Base-by-base conservation (phyloP, 2,888 invertebrate genomes). In the Embidobia sp. region DNA sequence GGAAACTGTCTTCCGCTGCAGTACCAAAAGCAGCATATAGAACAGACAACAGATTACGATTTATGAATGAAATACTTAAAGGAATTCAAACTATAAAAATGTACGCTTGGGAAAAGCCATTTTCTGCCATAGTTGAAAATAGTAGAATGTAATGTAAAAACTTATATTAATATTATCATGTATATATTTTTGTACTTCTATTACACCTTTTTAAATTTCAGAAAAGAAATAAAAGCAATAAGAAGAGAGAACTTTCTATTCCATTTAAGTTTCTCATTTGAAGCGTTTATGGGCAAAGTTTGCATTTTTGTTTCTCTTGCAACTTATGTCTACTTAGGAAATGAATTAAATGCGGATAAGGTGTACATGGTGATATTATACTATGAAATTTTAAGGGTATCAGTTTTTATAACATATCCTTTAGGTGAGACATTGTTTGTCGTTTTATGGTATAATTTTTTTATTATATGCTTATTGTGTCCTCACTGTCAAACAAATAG, bases 21-120 rank as follows among this genome's bases (percentile, higher is more conserved):
- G 22, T 51, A 33, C 33, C 33, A 11, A 91, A 93, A 85, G 95
- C 95, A 0, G 96, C 97, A 0, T 89, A 93, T 29, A 91, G 94
- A 57, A 97, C 97, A 0, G 98, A 98, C 89, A 92, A 95, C 81
- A 90, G 98, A 2, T 94, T 98, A 1, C 91, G 95, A 16, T 89
- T 97, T 0, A 97, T 98, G 96, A 96, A 95, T 86, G 98, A 97
- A 87, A 94, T 96, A 0, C 93, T 98, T 31, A 93, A 93, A 82
- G 97, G 97, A 0, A 95, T 97, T 81, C 93, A 95, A 74, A 94
- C 96, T 0, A 95, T 97, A 79, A 97, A 97, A 87, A 96, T 96
- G 96, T 96, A 95, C 85, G 94, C 95, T 0, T 97, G 96, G 94
- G 96, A 97, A 88, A 92, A 92, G 29, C 94, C 95, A 0, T 96